Evolutionary conservation across 2,113 vertebrate genomes (phyloP).

Genomic region (Oplegnathus fasciatus): DNA sequence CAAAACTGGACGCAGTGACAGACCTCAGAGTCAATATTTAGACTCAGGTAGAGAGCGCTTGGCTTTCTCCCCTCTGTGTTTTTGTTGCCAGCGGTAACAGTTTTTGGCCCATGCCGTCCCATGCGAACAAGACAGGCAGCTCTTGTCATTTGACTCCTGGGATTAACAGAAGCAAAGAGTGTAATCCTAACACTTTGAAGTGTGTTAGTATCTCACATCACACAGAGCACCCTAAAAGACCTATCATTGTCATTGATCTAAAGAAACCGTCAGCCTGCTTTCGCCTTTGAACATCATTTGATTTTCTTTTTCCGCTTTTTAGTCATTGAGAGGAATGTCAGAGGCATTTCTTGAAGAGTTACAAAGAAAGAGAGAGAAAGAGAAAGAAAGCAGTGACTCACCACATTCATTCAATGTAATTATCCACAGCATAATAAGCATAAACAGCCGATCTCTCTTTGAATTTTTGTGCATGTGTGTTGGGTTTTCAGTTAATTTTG

Average conservation of each 20-base stretch:
- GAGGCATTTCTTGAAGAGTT: conserved; percentile 35
- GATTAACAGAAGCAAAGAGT: conserved; percentile 68
- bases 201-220: conserved; percentile 50
- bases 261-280: conserved; percentile 42
- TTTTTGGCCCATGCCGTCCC: conserved; percentile 25
- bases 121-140: conserved; percentile 51
- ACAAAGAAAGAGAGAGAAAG: conserved; percentile 40
- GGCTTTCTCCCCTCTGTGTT: conserved; percentile 27
- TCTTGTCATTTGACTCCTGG: conserved; percentile 65
- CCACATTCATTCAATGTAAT: conserved; percentile 47
- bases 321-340: conserved; percentile 39
- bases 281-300: conserved; percentile 60
- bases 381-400: conserved; percentile 39
- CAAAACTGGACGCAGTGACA: conserved; percentile 9
- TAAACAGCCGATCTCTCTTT: conserved; percentile 34
- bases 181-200: conserved; percentile 75
- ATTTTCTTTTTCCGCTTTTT: conserved; percentile 45
- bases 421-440: conserved; percentile 46
- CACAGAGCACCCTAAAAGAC: conserved; percentile 33
- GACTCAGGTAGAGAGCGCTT: conserved; percentile 3
- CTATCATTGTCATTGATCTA: conserved; percentile 64
- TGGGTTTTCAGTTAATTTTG: conserved; percentile 22
- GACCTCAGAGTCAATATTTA: conserved; percentile 64
- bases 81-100: conserved; percentile 42
- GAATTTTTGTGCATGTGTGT: conserved; percentile 19